Evolutionary conservation across 2,888 invertebrate species (phyloP), one percentile per base, ranked within the genome.

Genomic region (Spicauda simplicius): DNA sequence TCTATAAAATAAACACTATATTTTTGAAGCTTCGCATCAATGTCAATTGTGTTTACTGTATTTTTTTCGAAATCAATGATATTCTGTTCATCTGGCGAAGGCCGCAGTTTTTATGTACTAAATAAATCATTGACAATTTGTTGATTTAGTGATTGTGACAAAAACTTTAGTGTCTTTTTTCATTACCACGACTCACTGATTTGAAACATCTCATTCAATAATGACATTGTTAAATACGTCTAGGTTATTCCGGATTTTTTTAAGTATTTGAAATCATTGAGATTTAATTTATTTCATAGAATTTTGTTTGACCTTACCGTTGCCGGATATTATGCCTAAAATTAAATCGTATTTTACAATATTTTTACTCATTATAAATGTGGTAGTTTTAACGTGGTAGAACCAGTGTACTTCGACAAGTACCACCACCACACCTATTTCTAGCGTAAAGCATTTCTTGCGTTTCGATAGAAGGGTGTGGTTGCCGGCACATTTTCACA

Each of bases 191-290:
- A 41, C 14, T 41, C 41, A 41, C 41, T 41, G 45, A 45, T 25
- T 58, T 58, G 45, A 48, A 25, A 20, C 58, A 50, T 59, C 59
- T 59, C 48, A 59, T 59, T 59, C 59, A 58, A 45, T 59, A 50
- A 50, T 59, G 45, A 48, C 25, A 6, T 48, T 58, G 19, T 58
- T 58, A 14, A 20, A 48, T 57, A 19, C 20, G 48, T 48, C 59
- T 59, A 50, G 59, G 59, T 59, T 50, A 50, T 59, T 59, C 59
- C 59, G 59, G 50, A 50, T 59, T 59, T 59, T 59, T 59, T 59
- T 30, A 3, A 41, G 7, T 41, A 41, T 41, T 41, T 14, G 14
- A 14, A 14, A 41, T 41, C 41, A 41, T 41, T 41, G 41, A 14
- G 41, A 41, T 41, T 41, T 14, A 14, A 2, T 14, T 41, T 41